Evolutionary conservation across 2,797 vertebrate genomes (phyloP).

Genomic region (Steatocranus sp.): DNA sequence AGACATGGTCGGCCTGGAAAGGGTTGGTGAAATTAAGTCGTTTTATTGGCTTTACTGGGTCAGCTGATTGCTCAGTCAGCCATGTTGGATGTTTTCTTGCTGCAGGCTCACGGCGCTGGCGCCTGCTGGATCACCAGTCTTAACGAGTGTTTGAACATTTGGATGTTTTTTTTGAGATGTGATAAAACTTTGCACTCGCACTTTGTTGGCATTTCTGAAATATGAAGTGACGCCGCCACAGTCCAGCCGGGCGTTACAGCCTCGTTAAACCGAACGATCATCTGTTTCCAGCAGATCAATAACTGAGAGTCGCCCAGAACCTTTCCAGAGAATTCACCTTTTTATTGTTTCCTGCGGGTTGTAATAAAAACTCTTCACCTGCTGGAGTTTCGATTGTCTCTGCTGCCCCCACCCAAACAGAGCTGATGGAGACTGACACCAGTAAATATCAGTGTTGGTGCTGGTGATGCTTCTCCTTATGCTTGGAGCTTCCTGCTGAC

Average conservation of each 20-base stretch:
- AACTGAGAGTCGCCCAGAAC: not conserved
- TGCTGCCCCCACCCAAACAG: not conserved
- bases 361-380: not conserved
- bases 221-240: not conserved
- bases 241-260: not conserved
- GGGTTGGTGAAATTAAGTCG: not conserved
- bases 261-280: not conserved
- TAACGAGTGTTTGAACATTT: fast-evolving
- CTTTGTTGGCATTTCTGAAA: not conserved
- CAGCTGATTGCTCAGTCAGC: slow-evolving; percentile 7
- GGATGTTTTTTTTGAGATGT: not conserved
- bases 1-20: not conserved
- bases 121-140: not conserved
- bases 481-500: not conserved
- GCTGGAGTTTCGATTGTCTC: fast-evolving
- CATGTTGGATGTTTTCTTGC: not conserved
- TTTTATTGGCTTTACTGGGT: not conserved
- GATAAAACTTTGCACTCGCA: not conserved
- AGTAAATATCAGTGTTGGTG: not conserved
- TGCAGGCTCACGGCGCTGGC: not conserved
- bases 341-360: not conserved
- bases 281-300: not conserved
- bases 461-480: not conserved
- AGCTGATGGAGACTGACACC: not conserved
- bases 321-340: not conserved